These are phyloP conservation scores for Coregonus sp. DNA, from an alignment of 2,797 vertebrate species.

Conservation along the genomic window DNA sequence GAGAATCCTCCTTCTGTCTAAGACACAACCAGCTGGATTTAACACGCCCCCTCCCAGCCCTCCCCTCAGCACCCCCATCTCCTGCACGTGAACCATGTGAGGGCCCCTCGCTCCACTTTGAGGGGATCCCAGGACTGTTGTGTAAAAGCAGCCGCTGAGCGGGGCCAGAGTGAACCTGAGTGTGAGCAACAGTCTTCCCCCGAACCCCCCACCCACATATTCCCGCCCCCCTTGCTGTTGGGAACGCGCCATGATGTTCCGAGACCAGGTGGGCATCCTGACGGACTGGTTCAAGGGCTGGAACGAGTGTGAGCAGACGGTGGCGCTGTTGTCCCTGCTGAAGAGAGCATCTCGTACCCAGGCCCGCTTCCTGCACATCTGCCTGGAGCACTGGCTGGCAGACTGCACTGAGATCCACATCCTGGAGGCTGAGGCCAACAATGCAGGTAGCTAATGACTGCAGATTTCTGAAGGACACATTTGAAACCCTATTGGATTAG, in stretches of 20 bases:
- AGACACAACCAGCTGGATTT: slow-evolving; percentile 30
- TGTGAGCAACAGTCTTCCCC: slow-evolving; percentile 54
- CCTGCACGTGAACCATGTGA: slow-evolving; percentile 87
- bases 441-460: slow-evolving; percentile 79
- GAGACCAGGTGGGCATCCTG: slow-evolving; percentile 95
- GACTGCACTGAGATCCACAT: slow-evolving; percentile 94
- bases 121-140: slow-evolving; percentile 76
- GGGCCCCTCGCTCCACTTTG: slow-evolving; percentile 71
- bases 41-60: slow-evolving; percentile 43
- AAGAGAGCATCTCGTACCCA: slow-evolving; percentile 93
- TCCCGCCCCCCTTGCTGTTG: slow-evolving; percentile 61
- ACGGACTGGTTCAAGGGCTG: slow-evolving; percentile 97
- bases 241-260: slow-evolving; percentile 95
- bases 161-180: slow-evolving; percentile 65
- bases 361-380: slow-evolving; percentile 95
- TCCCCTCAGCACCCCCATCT: slow-evolving; percentile 48
- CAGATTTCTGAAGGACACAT: not conserved
- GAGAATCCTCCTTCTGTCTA: slow-evolving; percentile 41
- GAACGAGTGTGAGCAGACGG: slow-evolving; percentile 98
- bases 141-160: slow-evolving; percentile 68
- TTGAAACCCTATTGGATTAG: slow-evolving; percentile 11
- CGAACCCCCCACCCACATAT: slow-evolving; percentile 14
- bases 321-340: slow-evolving; percentile 92
- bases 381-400: slow-evolving; percentile 93
- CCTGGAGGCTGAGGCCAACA: slow-evolving; percentile 94